A percentile compares a stretch with the other conserved stretches of the same genome.
phyloP scores from a whole-genome alignment of 2,888 invertebrate species.

The Cistogaster globosa region DNA sequence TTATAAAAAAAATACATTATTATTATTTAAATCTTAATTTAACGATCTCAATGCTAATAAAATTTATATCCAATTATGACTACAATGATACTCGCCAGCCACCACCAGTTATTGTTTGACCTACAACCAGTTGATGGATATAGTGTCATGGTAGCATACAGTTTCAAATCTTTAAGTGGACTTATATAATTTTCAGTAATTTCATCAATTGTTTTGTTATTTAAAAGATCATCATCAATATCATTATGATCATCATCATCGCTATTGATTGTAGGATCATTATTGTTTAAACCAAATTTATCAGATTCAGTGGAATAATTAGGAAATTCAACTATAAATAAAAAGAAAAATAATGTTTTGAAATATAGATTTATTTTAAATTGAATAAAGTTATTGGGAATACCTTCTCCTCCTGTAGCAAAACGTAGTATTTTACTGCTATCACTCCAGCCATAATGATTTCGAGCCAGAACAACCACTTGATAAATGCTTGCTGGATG shows the following conservation, averaged over 20 bases:
- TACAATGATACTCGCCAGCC: slow-evolving; percentile 44
- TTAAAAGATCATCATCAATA: slow-evolving; percentile 25
- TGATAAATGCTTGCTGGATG: slow-evolving; percentile 90
- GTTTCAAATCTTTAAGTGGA: slow-evolving; percentile 59
- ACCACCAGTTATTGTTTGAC: slow-evolving; percentile 42
- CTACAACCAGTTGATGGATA: slow-evolving; percentile 55
- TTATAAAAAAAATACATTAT: slow-evolving; percentile 27
- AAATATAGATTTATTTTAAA: neutral
- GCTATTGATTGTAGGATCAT: slow-evolving; percentile 22
- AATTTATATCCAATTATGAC: slow-evolving; percentile 63
- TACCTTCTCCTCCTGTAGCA: slow-evolving; percentile 90
- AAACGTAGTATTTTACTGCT: slow-evolving; percentile 90
- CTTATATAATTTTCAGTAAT: slow-evolving; percentile 57
- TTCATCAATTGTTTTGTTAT: slow-evolving; percentile 51
- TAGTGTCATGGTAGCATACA: slow-evolving; percentile 58
- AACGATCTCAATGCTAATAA: slow-evolving; percentile 47
- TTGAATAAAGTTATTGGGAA: neutral
- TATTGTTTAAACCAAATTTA: slow-evolving; percentile 54
- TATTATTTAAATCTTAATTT: slow-evolving; percentile 51
- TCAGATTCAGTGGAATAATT: slow-evolving; percentile 82
- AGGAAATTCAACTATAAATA: slow-evolving; percentile 80
- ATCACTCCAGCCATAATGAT: slow-evolving; percentile 93
- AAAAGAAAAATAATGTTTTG: neutral
- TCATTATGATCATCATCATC: slow-evolving; percentile 9
- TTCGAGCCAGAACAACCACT: slow-evolving; percentile 90